These are phyloP conservation scores for Entomyzon cyanotis DNA, from an alignment of 2,113 vertebrate species.

Conservation along the genomic window DNA sequence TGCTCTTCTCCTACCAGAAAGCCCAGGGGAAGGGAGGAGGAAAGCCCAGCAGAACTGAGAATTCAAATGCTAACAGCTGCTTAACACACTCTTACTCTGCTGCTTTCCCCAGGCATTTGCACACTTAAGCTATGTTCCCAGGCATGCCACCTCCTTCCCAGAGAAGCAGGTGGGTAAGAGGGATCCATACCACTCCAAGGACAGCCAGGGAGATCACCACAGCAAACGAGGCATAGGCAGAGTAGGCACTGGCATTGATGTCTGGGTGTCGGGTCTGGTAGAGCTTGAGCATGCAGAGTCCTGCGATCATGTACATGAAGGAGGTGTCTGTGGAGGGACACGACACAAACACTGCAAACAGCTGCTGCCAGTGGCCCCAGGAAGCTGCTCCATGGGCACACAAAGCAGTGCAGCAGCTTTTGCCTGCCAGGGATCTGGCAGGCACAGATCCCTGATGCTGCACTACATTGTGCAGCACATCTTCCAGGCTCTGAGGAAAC, in stretches of 20 bases:
- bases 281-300: slow-evolving; percentile 84
- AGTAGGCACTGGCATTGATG: slow-evolving; percentile 83
- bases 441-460: background rate
- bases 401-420: background rate
- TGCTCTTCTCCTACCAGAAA: background rate
- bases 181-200: slow-evolving; percentile 79
- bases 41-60: background rate
- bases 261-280: slow-evolving; percentile 85
- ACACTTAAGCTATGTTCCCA: background rate
- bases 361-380: background rate
- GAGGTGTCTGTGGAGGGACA: slow-evolving; percentile 74
- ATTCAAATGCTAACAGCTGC: background rate
- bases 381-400: background rate
- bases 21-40: background rate
- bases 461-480: background rate
- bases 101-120: background rate
- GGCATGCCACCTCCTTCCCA: background rate
- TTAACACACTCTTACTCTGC: background rate
- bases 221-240: slow-evolving; percentile 80
- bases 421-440: no score
- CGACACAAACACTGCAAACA: background rate
- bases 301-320: slow-evolving; percentile 86
- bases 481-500: background rate
- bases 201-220: slow-evolving; percentile 79
- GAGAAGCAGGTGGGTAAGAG: background rate